Percentiles rank a stretch among this genome's conserved stretches.
These are phyloP conservation scores for Tinamus guttatus DNA, from an alignment of 2,113 vertebrate species.

Conservation along the genomic window DNA sequence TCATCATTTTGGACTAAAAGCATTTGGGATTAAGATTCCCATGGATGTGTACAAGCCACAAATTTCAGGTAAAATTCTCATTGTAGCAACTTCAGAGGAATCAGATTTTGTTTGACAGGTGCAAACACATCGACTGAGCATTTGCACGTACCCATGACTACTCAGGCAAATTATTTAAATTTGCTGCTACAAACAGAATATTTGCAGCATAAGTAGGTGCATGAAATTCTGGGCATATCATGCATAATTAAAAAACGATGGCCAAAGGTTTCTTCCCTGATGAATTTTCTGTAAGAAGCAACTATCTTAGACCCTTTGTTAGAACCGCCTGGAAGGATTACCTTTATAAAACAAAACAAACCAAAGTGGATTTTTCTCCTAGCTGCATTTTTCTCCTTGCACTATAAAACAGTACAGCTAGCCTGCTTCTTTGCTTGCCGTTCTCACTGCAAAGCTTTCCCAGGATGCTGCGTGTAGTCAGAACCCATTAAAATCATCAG, in stretches of 20 bases:
- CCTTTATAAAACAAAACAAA: background rate
- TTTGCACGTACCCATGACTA: background rate
- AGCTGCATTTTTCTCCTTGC: background rate
- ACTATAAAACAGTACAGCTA: background rate
- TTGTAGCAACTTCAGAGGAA: background rate
- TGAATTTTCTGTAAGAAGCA: slow-evolving; percentile 28
- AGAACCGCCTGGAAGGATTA: slow-evolving; percentile 2
- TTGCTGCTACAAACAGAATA: background rate
- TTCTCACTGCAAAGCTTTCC: background rate
- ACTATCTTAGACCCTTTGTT: background rate
- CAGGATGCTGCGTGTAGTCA: background rate
- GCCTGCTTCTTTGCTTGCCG: background rate
- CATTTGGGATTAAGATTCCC: background rate
- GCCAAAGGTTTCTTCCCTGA: slow-evolving; percentile 9
- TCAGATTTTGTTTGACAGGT: background rate
- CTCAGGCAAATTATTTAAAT: background rate
- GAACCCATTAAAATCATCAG: slow-evolving; percentile 40
- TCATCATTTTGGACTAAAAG: slow-evolving; percentile 19
- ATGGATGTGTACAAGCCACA: background rate
- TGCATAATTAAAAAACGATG: background rate
- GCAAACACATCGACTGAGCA: background rate
- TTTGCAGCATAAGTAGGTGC: background rate
- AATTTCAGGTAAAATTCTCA: background rate
- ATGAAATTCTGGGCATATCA: background rate
- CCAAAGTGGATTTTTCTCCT: background rate